Base-by-base conservation (phyloP, 1,140 invertebrate species). In the Riptortus pedestris region DNA sequence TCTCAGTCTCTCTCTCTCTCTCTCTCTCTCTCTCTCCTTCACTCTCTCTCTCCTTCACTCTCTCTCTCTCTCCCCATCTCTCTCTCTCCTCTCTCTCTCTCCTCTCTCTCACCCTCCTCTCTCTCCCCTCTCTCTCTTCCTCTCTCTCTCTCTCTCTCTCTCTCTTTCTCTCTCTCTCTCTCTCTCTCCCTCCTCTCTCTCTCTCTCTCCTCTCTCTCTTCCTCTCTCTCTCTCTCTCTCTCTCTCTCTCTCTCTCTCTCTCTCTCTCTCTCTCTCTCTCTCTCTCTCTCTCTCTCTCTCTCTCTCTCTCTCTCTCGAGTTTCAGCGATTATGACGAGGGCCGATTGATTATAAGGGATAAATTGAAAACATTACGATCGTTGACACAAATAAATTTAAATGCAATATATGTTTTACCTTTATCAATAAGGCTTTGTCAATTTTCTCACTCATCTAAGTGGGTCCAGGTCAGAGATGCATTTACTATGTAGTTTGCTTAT, bases 91-190 rank as follows among this genome's bases (percentile, higher is more conserved):
- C 38, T 24, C 28, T 38, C 26, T 24, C 1, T 16, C 22, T 28
- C 29, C 33, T 24, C 24, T 38, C 28, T 43, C 59, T 60, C 33
- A 18, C 59, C 22, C 33, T 43, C 20, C 38, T 31, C 14, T 22
- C 20, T 22, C 20, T 31, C 38, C 59, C 9, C n/a, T 60, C 28
- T 20, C 18, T 43, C 20, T 28, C 55, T 58, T 26, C 27, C 55
- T 28, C 55, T 58, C 55, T 58, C 55, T 58, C 55, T 58, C 55
- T 58, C 55, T 58, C 55, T 58, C 55, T 58, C 55, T 58, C 55
- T 52, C 48, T 52, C 18, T 52, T 18, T 52, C 48, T 52, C 7
- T 29, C 38, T 38, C n/a, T 38, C n/a, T 43, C 62, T 29, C 38
- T 38, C 62, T 29, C 62, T 28, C 51, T 58, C 33, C 26, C 31